Evolutionary conservation across 2,888 invertebrate species (phyloP), one percentile per base, ranked within the genome.

Genomic region (Taphrorychus bicolor): DNA sequence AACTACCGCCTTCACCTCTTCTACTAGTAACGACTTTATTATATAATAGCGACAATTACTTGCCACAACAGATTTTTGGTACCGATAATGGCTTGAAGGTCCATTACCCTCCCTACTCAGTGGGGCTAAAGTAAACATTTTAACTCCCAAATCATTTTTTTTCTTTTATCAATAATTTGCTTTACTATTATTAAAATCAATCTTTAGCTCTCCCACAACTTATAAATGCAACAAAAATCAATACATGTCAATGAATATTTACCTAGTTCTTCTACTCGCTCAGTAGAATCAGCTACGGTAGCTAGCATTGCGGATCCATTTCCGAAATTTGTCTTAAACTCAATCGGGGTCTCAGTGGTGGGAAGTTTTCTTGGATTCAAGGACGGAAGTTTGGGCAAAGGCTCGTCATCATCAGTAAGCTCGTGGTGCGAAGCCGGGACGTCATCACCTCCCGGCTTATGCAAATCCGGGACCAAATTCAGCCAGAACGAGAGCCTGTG

Each of bases 401-500:
- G 77, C 0, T 86, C 85, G 9, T 83, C 81, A 40, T 86, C 85
- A 52, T 88, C 86, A 69, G 90, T 89, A 1, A 97, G 87, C 72
- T 92, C 89, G 81, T 97, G 96, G 81, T 95, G 94, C 0, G 92
- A 90, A 48, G 88, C 86, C 21, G 93, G 93, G 2, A 95, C 93
- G 75, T 94, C 93, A 74, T 93, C 93, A 5, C 93, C 91, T 5
- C 94, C 94, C 0, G 94, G 93, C 73, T 92, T 90, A 79, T 94
- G 94, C 22, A 94, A 85, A 79, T 97, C 96, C 24, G 97, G 97
- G 66, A 98, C 94, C 57, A 97, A 85, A 78, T 97, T 95, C 66
- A 97, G 82, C 98, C 98, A 98, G 82, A 97, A 94, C 0, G 97
- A 96, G 59, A 97, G 86, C 72, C 91, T 87, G 79, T 97, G 96